Conservation (phyloP, 2,888 invertebrate species). For the Unio delphinus region DNA sequence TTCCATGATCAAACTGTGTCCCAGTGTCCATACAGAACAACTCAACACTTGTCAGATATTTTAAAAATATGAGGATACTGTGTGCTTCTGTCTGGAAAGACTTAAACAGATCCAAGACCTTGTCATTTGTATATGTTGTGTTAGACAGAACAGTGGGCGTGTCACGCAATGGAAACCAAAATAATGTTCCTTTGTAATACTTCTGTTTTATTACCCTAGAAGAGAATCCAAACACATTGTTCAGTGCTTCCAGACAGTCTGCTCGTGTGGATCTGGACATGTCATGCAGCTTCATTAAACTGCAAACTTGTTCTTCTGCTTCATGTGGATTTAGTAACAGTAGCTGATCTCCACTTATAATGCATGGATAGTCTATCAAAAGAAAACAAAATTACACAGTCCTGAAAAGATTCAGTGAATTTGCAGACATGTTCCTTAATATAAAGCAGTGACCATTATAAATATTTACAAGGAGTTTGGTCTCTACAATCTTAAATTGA, state of each 20-base stretch:
- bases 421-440: too few relatives aligned
- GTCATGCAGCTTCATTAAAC: constrained; percentile 7
- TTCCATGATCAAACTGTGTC: background rate
- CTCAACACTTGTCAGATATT: constrained; percentile 50
- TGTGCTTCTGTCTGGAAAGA: constrained; percentile 56
- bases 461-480: too few relatives aligned
- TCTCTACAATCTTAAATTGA: too few relatives aligned
- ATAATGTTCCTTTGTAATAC: constrained; percentile 55
- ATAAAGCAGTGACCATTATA: too few relatives aligned
- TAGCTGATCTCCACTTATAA: constrained; percentile 24
- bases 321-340: constrained; percentile 23
- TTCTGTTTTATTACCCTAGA: constrained; percentile 26
- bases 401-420: too few relatives aligned
- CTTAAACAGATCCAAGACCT: constrained; percentile 47
- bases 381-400: too few relatives aligned
- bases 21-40: constrained; percentile 21
- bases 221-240: constrained; percentile 41
- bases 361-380: constrained; percentile 22
- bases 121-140: constrained; percentile 43
- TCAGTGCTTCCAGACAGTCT: constrained; percentile 30
- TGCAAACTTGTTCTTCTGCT: constrained; percentile 9
- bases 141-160: constrained; percentile 49
- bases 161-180: constrained; percentile 62
- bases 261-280: constrained; percentile 9
- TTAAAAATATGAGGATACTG: constrained; percentile 60